Conservation (phyloP, 2,888 invertebrate species). For the Noctua janthina region DNA sequence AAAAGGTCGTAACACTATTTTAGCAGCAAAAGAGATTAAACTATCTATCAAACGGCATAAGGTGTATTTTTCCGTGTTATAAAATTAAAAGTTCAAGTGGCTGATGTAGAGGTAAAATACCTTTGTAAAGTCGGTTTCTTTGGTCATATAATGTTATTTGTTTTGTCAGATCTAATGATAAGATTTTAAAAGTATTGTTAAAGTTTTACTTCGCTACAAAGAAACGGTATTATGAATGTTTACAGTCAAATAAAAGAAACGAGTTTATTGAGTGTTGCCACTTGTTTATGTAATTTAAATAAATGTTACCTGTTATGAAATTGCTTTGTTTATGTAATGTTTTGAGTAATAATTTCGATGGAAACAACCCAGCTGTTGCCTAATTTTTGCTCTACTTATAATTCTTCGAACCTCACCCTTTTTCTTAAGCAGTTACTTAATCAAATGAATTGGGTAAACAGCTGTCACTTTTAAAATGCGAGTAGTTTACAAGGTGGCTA, state of each 20-base stretch:
- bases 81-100: not conserved
- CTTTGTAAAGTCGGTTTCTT: slow-evolving; percentile 59
- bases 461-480: not conserved
- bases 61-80: not conserved
- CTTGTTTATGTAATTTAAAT: slow-evolving; percentile 37
- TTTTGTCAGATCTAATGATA: slow-evolving; percentile 59
- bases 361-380: not conserved
- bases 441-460: not conserved
- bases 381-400: not conserved
- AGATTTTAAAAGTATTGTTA: slow-evolving; percentile 37
- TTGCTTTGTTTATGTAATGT: slow-evolving; percentile 7
- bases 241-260: slow-evolving; percentile 44
- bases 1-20: slow-evolving; percentile 14
- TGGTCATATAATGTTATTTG: slow-evolving; percentile 62
- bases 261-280: slow-evolving; percentile 51
- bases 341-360: not conserved
- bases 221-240: slow-evolving; percentile 31
- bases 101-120: slow-evolving; percentile 14
- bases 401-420: slow-evolving; percentile 8
- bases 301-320: slow-evolving; percentile 37
- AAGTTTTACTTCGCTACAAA: slow-evolving; percentile 18
- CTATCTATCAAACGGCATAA: accelerated
- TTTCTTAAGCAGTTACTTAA: not conserved
- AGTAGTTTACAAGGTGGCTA: not conserved
- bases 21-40: not conserved